Base-by-base conservation (phyloP, 2,113 vertebrate species). In the Muntiacus muntjak region DNA sequence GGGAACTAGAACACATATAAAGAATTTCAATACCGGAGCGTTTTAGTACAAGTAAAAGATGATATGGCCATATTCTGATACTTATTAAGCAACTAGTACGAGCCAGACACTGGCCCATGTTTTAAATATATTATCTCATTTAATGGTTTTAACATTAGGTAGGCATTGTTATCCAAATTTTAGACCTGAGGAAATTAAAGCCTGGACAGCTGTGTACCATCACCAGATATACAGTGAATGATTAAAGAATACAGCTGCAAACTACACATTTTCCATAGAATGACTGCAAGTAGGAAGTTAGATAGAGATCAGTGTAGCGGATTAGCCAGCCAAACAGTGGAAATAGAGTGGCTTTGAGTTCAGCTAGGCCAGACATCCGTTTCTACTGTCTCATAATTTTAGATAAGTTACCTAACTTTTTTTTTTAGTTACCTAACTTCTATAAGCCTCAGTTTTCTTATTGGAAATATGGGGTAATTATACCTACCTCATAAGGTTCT, bases 171-270 rank as follows among this genome's bases (percentile, higher is more conserved):
- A 79, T 83, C 16, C 30, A 74, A 79, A 7, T n/a, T 92, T 62
- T 86, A 89, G 84, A 97, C 45, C 58, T 74, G 52, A 95, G 57
- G 84, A 87, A 83, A 81, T 54, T 33, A 57, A 96, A 83, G 71
- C 15, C 60, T 16, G n/a, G 36, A 78, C 33, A 84, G 12, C 10
- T 87, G 26, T 71, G 60, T 47, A 54, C 67, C 11, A 7, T 90
- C 26, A 25, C 25, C 7, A 81, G 9, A 74, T 87, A 94, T 25
- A 67, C 67, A 89, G 33, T 45, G 14, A 81, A 45, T 54, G 55
- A 71, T 36, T 25, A 36, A 55, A 36, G 33, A 92, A n/a, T 9
- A 23, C 23, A 57, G 83, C 33, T 97, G 25, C 13, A 58, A 71
- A 43, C 76, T 40, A 26, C 57, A 23, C 15, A 5, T 91, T 95